phyloP scores from a whole-genome alignment of 2,888 invertebrate genomes.

The Ashinkailepas kermadecensis region DNA sequence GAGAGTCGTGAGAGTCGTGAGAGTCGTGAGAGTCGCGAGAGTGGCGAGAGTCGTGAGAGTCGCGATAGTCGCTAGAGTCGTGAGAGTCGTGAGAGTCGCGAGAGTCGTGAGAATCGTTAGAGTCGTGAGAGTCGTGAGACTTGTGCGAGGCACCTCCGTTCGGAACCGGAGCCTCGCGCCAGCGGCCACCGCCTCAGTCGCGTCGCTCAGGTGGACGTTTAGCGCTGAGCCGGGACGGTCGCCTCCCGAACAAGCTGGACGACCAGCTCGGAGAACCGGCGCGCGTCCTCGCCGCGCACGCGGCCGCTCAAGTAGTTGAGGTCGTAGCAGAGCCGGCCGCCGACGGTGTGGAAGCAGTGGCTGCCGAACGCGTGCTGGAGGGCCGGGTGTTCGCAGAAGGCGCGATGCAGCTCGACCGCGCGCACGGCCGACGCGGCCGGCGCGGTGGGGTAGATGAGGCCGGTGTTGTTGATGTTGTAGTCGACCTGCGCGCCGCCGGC shows the following conservation, averaged over 20 bases:
- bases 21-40: too few species aligned
- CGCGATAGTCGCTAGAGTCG: too few species aligned
- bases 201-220: too few species aligned
- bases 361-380: neutral
- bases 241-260: neutral
- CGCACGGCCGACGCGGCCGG: neutral
- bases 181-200: too few species aligned
- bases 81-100: too few species aligned
- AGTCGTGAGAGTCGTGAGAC: too few species aligned
- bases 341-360: conserved; percentile 7
- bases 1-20: too few species aligned
- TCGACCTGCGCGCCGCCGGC: neutral
- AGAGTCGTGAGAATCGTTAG: too few species aligned
- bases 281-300: neutral
- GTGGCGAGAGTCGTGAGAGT: too few species aligned
- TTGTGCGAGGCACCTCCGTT: too few species aligned
- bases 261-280: neutral
- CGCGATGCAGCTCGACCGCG: neutral
- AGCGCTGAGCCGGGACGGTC: neutral
- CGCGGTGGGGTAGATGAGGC: neutral
- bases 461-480: neutral
- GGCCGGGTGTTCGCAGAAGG: neutral
- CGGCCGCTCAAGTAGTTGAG: neutral
- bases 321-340: neutral
- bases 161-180: too few species aligned